Conservation (phyloP, 2,888 invertebrate genomes). For the Morpho achilles region DNA sequence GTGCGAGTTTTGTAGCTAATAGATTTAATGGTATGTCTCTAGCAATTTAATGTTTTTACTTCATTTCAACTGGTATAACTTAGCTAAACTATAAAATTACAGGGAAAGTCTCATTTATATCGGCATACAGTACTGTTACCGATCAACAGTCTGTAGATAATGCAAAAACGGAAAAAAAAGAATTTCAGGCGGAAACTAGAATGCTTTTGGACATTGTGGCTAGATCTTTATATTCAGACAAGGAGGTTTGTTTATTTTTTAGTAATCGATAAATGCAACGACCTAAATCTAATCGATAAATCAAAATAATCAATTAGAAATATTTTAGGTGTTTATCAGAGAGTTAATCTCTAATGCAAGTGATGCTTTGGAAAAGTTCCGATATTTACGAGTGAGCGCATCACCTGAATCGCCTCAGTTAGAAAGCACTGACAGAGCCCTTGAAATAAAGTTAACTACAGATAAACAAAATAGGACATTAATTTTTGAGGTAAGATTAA, state of each 20-base stretch:
- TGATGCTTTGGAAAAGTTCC: slow-evolving; percentile 97
- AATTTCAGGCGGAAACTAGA: slow-evolving; percentile 97
- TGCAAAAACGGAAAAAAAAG: slow-evolving; percentile 84
- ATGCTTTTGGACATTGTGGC: slow-evolving; percentile 98
- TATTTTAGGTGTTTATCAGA: slow-evolving; percentile 91
- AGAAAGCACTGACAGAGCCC: slow-evolving; percentile 80
- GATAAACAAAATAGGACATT: slow-evolving; percentile 92
- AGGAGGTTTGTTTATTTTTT: slow-evolving; percentile 82
- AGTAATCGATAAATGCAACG: background rate
- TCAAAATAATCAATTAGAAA: slow-evolving; percentile 1
- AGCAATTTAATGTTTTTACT: slow-evolving; percentile 11
- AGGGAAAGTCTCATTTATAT: slow-evolving; percentile 17
- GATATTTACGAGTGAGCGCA: slow-evolving; percentile 85
- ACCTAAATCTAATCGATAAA: background rate
- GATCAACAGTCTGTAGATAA: slow-evolving; percentile 56
- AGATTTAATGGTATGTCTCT: slow-evolving; percentile 28
- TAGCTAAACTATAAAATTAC: slow-evolving; percentile 1
- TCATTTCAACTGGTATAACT: background rate
- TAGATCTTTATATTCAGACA: slow-evolving; percentile 97
- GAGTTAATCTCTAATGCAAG: slow-evolving; percentile 98
- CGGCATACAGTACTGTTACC: slow-evolving; percentile 41
- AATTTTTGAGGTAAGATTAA: slow-evolving; percentile 86
- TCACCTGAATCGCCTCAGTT: slow-evolving; percentile 71
- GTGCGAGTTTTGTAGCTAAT: slow-evolving; percentile 30
- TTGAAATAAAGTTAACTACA: slow-evolving; percentile 93